These are phyloP conservation scores for Periophthalmus modestus DNA, from an alignment of 2,113 vertebrate species.

Conservation along the genomic window DNA sequence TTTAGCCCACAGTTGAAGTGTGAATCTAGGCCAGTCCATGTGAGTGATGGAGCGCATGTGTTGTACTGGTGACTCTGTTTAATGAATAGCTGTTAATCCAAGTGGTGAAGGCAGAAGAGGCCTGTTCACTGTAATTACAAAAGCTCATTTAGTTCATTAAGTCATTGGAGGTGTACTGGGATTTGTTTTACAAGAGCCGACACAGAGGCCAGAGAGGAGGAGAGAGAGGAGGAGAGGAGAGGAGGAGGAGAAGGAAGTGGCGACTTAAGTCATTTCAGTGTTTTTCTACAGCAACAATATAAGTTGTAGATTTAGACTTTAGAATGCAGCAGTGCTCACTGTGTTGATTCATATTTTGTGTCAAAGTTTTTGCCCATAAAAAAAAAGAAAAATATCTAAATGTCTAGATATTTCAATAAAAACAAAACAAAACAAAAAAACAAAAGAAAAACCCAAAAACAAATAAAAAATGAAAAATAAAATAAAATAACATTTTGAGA, in stretches of 20 bases:
- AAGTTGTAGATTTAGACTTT: too few relatives aligned
- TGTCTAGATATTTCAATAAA: too few relatives aligned
- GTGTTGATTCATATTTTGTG: too few relatives aligned
- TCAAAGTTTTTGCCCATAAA: too few relatives aligned
- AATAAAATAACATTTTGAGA: too few relatives aligned
- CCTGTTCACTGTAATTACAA: conserved; percentile 71
- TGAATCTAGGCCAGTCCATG: conserved; percentile 56
- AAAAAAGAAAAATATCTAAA: too few relatives aligned
- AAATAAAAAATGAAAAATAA: too few relatives aligned
- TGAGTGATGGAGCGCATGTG: conserved; percentile 41
- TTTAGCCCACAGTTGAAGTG: too few relatives aligned
- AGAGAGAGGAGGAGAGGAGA: not conserved
- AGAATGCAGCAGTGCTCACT: too few relatives aligned
- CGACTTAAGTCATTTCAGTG: not conserved
- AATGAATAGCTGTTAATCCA: conserved; percentile 70
- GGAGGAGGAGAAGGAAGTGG: not conserved
- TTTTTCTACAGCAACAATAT: not conserved
- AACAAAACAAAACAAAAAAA: too few relatives aligned
- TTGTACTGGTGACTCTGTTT: conserved; percentile 53
- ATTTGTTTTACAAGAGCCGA: conserved; percentile 71
- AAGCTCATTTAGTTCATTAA: conserved; percentile 79
- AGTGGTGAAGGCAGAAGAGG: conserved; percentile 65
- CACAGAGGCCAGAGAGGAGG: conserved; percentile 25
- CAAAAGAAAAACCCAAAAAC: too few relatives aligned
- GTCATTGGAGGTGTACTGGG: conserved; percentile 66